Evolutionary conservation across 2,888 invertebrate species (phyloP), one percentile per base, ranked within the genome.

Genomic region (Macaria liturata): DNA sequence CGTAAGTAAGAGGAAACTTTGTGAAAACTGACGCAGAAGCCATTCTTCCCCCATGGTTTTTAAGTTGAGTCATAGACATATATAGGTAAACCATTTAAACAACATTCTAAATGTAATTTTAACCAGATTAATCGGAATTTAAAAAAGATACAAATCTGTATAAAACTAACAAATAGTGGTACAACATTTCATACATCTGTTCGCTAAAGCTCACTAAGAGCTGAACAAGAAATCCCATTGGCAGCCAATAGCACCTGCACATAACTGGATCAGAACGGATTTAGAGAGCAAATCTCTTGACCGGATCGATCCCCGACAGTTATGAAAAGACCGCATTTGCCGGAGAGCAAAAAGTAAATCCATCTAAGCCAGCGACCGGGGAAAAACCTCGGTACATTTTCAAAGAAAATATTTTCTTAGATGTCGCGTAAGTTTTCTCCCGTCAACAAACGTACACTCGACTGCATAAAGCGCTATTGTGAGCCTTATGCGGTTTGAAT

Each of bases 301-400:
- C 77, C 79, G 78, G 73, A 84, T 84, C 80, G 81, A 83, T 80
- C 79, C 78, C 73, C 72, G 86, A 87, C 89, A 86, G 81, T 85
- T 89, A 90, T 89, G 86, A 88, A 90, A 89, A 86, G 87, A 76
- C 72, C 69, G 82, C 69, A 78, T 83, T 79, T 76, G 74, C 70
- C 69, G 73, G 72, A 73, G 72, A 75, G 72, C 68, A 76, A 80
- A 75, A 81, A 79, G 75, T 70, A 82, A 84, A 86, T 80, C 84
- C 82, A 73, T 68, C 68, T 86, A 87, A 85, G 82, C 86, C 74
- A 70, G 69, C 75, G 68, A 71, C 75, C 73, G 65, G 71, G 75
- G 74, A 75, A 83, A 20, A 88, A 87, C 85, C 87, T 85, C 85
- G 71, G 81, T 74, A 72, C 79, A 69, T 76, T 85, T 83, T 81